Percentiles rank a stretch among this genome's conserved stretches.
Evolutionary conservation across 2,113 vertebrate species (phyloP).

Genomic region (Dunckerocampus dactyliophorus): DNA sequence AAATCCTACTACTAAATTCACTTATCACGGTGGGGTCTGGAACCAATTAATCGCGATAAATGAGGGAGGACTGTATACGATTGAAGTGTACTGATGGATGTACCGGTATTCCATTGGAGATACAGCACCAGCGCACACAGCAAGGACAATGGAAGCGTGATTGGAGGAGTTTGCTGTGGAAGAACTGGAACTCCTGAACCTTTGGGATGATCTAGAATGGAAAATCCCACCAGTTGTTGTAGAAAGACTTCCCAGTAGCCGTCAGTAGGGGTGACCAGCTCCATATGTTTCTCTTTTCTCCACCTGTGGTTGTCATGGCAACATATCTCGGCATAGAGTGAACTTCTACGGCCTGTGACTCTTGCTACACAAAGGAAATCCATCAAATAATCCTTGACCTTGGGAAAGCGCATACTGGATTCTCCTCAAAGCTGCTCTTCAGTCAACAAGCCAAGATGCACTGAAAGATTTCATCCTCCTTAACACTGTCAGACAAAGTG

Average conservation of each 20-base stretch:
- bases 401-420: neutral
- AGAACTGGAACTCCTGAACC: neutral
- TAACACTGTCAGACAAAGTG: too few relatives aligned
- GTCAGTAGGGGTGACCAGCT: neutral
- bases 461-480: too few relatives aligned
- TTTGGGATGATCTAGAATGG: neutral
- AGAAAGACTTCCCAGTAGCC: neutral
- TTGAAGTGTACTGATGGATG: too few relatives aligned
- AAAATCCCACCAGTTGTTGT: neutral
- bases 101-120: too few relatives aligned
- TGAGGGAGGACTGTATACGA: too few relatives aligned
- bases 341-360: neutral
- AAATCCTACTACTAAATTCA: too few relatives aligned
- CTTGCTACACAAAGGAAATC: neutral
- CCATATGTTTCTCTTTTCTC: neutral
- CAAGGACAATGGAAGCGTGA: too few relatives aligned
- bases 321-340: neutral
- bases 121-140: too few relatives aligned
- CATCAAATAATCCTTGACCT: neutral
- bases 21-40: too few relatives aligned
- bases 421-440: neutral
- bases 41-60: too few relatives aligned
- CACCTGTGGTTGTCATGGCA: slow-evolving; percentile 1
- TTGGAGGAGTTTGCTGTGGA: neutral
- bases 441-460: neutral